These are phyloP conservation scores for Drosophila ambigua DNA, from an alignment of 1,140 invertebrate species.

Conservation along the genomic window DNA sequence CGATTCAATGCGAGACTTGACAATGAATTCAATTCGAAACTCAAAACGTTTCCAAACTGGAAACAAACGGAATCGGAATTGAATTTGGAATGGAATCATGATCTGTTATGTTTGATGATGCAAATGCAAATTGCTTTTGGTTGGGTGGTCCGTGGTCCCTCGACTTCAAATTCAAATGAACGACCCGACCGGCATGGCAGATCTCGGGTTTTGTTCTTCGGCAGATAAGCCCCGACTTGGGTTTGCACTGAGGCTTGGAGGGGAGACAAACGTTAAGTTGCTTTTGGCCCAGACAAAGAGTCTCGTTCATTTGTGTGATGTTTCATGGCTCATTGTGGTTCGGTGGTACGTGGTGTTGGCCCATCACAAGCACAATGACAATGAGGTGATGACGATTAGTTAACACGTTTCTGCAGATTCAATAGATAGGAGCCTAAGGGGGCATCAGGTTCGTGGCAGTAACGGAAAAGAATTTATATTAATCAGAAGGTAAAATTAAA, in stretches of 20 bases:
- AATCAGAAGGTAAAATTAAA: neutral
- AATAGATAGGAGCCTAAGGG: conserved; percentile 14
- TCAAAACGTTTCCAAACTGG: conserved; percentile 48
- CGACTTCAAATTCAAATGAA: conserved; percentile 29
- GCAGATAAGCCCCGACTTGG: conserved; percentile 33
- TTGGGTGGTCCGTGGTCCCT: conserved; percentile 58
- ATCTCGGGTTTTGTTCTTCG: conserved; percentile 57
- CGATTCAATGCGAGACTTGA: neutral
- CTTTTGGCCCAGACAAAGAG: conserved; percentile 39
- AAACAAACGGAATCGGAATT: conserved; percentile 12
- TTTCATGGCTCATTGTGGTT: conserved; percentile 12
- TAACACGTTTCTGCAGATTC: conserved; percentile 43
- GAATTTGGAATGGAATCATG: conserved; percentile 19
- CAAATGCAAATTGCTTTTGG: conserved; percentile 76
- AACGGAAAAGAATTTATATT: too few relatives aligned
- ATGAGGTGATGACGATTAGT: conserved; percentile 62
- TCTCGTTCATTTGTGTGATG: conserved; percentile 10
- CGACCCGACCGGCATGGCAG: conserved; percentile 63
- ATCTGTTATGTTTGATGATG: conserved; percentile 61
- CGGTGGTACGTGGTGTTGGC: neutral
- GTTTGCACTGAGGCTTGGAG: conserved; percentile 4
- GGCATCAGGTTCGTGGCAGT: too few relatives aligned
- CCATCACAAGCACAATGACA: conserved; percentile 26
- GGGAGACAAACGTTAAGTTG: conserved; percentile 27
- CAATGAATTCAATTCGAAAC: conserved; percentile 30